Evolutionary conservation across 2,888 invertebrate species (phyloP).

Genomic region (Cephus nigrinus): DNA sequence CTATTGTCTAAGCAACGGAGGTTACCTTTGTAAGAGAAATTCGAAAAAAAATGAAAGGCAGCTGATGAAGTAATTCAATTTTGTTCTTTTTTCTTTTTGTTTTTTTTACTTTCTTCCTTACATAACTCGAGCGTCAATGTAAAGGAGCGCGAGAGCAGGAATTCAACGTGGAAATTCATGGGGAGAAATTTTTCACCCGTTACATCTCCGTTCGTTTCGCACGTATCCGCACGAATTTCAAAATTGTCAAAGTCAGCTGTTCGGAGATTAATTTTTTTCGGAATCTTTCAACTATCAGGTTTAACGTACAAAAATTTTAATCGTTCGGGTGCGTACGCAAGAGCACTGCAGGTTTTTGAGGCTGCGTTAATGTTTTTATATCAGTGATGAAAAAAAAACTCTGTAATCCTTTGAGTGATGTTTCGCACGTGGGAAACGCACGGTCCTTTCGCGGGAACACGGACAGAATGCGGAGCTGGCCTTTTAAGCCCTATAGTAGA

Average conservation of each 20-base stretch:
- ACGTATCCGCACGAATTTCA: neutral
- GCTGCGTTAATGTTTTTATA: neutral
- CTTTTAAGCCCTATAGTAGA: neutral
- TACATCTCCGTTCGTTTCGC: neutral
- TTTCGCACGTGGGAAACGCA: neutral
- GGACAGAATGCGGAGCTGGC: neutral
- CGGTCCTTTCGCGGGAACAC: neutral
- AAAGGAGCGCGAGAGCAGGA: neutral
- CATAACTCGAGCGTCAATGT: neutral
- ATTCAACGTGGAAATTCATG: neutral
- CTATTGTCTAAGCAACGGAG: neutral
- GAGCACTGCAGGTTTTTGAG: neutral
- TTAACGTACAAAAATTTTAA: neutral
- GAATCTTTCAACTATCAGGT: neutral
- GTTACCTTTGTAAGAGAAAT: neutral
- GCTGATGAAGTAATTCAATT: neutral
- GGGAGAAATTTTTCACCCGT: neutral
- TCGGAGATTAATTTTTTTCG: neutral
- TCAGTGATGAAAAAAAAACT: neutral
- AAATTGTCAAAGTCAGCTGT: neutral
- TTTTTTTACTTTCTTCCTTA: neutral
- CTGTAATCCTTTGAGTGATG: neutral
- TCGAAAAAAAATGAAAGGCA: neutral
- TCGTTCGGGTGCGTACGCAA: neutral
- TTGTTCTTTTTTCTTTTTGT: neutral